These are phyloP conservation scores for Lutraria rhynchaena DNA, from an alignment of 1,140 invertebrate genomes.

Conservation along the genomic window DNA sequence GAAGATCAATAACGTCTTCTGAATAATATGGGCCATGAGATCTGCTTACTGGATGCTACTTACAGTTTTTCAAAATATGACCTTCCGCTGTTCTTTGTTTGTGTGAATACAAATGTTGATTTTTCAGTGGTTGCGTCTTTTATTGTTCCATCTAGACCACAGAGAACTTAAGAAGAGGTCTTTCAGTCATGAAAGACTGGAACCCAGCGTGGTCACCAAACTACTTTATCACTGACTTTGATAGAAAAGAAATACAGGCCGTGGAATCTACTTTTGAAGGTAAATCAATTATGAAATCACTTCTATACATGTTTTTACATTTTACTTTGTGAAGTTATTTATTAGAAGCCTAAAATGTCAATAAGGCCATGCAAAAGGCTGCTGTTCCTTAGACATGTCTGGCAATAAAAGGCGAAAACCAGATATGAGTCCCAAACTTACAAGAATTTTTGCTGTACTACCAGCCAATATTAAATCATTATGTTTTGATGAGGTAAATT, in stretches of 20 bases:
- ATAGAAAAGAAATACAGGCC: constrained; percentile 46
- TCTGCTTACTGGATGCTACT: constrained; percentile 62
- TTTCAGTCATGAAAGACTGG: constrained; percentile 58
- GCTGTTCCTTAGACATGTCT: no score
- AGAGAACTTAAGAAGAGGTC: constrained; percentile 40
- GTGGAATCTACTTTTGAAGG: constrained; percentile 39
- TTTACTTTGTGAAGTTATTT: no score
- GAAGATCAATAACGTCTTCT: constrained; percentile 54
- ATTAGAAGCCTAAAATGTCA: no score
- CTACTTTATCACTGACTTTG: constrained; percentile 44
- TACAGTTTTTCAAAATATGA: constrained; percentile 64
- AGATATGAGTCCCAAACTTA: no score
- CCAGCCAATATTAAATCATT: no score
- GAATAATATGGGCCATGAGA: constrained; percentile 51
- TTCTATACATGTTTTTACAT: no score
- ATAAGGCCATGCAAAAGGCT: no score
- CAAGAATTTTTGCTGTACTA: no score
- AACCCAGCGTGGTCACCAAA: constrained; percentile 52
- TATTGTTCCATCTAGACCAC: constrained; percentile 46
- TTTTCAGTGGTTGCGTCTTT: constrained; percentile 58
- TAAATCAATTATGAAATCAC: no score
- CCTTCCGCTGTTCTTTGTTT: constrained; percentile 64
- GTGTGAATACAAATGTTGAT: constrained; percentile 61
- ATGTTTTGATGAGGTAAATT: no score
- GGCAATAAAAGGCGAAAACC: no score